A percentile compares a stretch with the other conserved stretches of the same genome.
These are phyloP conservation scores for Erpobdella octoculata DNA, from an alignment of 2,888 invertebrate genomes.

Conservation along the genomic window DNA sequence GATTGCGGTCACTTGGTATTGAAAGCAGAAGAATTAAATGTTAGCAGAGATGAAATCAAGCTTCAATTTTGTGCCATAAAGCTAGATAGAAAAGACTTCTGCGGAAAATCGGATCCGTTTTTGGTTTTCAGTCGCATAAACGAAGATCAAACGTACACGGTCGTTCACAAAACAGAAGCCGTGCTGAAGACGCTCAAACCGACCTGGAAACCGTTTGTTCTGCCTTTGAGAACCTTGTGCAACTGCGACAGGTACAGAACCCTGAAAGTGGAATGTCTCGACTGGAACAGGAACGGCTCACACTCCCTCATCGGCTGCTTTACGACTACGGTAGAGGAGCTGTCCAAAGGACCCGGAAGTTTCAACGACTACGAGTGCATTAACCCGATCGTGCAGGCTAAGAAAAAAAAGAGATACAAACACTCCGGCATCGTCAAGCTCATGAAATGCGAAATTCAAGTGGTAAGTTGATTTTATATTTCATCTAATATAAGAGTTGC, in stretches of 20 bases:
- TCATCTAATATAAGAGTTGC: no score
- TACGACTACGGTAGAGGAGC: conserved; percentile 52
- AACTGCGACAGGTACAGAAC: conserved; percentile 56
- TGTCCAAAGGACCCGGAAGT: conserved; percentile 48
- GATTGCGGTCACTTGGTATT: conserved; percentile 38
- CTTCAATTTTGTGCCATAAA: conserved; percentile 51
- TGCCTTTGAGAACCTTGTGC: conserved; percentile 55
- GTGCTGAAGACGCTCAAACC: conserved; percentile 57
- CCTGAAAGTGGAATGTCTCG: conserved; percentile 55
- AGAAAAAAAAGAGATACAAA: conserved; percentile 55
- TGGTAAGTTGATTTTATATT: background rate
- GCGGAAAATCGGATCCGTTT: conserved; percentile 57
- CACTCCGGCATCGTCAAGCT: conserved; percentile 52
- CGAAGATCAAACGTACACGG: conserved; percentile 52
- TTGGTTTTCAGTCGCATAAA: conserved; percentile 53
- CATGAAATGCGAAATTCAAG: conserved; percentile 33
- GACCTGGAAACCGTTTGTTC: conserved; percentile 55
- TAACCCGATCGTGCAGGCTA: conserved; percentile 49
- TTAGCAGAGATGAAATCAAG: conserved; percentile 48
- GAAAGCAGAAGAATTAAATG: conserved; percentile 44
- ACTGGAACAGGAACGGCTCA: conserved; percentile 55
- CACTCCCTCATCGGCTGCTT: conserved; percentile 42
- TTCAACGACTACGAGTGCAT: conserved; percentile 45
- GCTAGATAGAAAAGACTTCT: conserved; percentile 55
- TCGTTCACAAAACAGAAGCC: conserved; percentile 58